Evolutionary conservation across 1,140 invertebrate genomes (phyloP), one percentile per base, ranked within the genome.

Genomic region (Ephestia elutella): DNA sequence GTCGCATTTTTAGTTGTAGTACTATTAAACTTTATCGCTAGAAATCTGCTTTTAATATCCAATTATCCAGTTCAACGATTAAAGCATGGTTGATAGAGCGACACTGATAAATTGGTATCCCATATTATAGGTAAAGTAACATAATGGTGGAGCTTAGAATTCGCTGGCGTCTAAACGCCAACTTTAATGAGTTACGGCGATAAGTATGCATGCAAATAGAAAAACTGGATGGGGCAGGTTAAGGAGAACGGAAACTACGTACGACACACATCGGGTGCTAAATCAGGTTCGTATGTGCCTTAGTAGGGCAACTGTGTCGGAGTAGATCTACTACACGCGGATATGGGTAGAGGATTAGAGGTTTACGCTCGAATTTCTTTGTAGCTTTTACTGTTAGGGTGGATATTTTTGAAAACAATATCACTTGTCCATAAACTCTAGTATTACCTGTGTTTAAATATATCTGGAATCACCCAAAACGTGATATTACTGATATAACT

Each of bases 151-250:
- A 44, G 15, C 13, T n/a, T 44, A 2, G 38, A 3, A 8, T 9
- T 44, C 38, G 38, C 38, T 44, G 15, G n/a, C 38, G 15, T 15
- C 13, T 15, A 44, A 44, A 17, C 38, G 15, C n/a, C 15, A 10
- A 8, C 38, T 44, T 44, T 44, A 44, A 44, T 44, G 38, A 44
- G 15, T 15, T 44, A 44, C 38, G 13, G 38, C n/a, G 38, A 44
- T 44, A 44, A 44, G 38, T 44, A 17, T 9, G 38, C 38, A 44
- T 44, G 38, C 38, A 44, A 44, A 44, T 44, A 44, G 38, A 44
- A 44, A 44, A 44, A 44, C 38, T 44, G 38, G 38, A 44, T 44
- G 38, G 38, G 38, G 2, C n/a, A 15, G n/a, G 38, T 44, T 44
- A 44, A 44, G 3, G 38, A 44, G 38, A 44, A 15, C 38, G 38